Conservation (phyloP, 2,888 invertebrate genomes). For the Cosmia trapezina region DNA sequence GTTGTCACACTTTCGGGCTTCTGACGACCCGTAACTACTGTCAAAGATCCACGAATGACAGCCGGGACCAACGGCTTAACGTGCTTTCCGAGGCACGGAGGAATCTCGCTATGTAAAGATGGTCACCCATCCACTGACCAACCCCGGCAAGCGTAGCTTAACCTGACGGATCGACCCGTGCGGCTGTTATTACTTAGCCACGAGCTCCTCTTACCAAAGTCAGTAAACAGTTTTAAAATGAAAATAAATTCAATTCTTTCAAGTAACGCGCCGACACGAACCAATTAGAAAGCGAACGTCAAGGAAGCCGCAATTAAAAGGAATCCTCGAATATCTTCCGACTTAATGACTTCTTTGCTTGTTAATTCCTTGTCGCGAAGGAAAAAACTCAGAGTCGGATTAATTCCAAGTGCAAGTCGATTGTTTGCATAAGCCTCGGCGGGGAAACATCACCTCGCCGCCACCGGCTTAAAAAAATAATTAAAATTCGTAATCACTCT, state of each 20-base stretch:
- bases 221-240: constrained; percentile 43
- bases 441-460: constrained; percentile 89
- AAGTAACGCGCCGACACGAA: constrained; percentile 84
- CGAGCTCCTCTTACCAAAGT: constrained; percentile 31
- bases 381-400: constrained; percentile 88
- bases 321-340: constrained; percentile 89
- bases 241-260: constrained; percentile 76
- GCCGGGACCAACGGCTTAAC: too few species aligned
- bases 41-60: too few species aligned
- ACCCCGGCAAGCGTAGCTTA: too few species aligned
- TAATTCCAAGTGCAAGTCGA: constrained; percentile 90
- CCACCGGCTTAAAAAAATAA: constrained; percentile 91
- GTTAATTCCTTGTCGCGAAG: constrained; percentile 90
- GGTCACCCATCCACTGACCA: too few species aligned
- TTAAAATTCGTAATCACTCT: constrained; percentile 91
- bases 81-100: too few species aligned
- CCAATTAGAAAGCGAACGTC: constrained; percentile 88
- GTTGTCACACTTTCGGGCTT: too few species aligned
- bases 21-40: too few species aligned
- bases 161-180: too few species aligned
- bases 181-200: too few species aligned
- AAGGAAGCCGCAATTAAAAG: constrained; percentile 89
- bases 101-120: too few species aligned
- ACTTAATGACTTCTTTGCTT: constrained; percentile 91
- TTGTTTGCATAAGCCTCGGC: constrained; percentile 90